These are phyloP conservation scores for Plectropomus leopardus DNA, from an alignment of 2,113 vertebrate species.

Conservation along the genomic window DNA sequence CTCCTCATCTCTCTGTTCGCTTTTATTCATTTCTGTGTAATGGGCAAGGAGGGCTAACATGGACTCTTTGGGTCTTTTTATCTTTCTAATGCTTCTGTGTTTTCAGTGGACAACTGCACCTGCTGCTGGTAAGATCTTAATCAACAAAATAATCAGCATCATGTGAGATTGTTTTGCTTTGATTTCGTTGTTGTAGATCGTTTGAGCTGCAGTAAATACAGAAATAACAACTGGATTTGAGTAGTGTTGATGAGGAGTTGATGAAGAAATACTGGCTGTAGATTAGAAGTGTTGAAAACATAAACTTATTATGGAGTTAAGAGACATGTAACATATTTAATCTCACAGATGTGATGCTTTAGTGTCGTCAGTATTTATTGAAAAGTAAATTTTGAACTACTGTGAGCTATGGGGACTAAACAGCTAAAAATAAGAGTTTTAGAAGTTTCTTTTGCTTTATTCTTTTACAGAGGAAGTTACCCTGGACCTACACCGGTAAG, in stretches of 20 bases:
- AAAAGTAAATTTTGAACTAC: neutral
- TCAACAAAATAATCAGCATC: constrained; percentile 44
- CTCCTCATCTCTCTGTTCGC: constrained; percentile 63
- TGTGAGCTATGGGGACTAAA: constrained; percentile 7
- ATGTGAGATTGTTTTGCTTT: constrained; percentile 33
- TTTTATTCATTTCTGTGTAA: constrained; percentile 70
- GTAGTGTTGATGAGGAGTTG: too few relatives aligned
- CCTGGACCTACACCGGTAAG: constrained; percentile 83
- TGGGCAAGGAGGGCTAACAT: constrained; percentile 74
- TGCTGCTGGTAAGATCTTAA: constrained; percentile 72
- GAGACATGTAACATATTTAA: neutral
- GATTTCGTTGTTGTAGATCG: constrained; percentile 17
- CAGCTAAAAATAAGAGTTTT: constrained; percentile 1
- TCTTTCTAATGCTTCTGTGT: constrained; percentile 60
- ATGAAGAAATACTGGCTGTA: neutral
- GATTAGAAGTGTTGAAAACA: constrained; percentile 3
- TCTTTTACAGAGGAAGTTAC: constrained; percentile 72
- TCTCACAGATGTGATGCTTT: neutral
- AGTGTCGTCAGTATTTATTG: neutral
- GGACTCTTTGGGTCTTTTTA: constrained; percentile 73
- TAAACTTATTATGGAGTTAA: neutral
- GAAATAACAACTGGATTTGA: constrained; percentile 6
- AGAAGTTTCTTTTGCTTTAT: constrained; percentile 14
- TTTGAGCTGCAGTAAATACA: constrained; percentile 24
- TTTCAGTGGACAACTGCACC: constrained; percentile 57